Percentiles rank a stretch among this genome's conserved stretches.
Evolutionary conservation across 2,888 invertebrate genomes (phyloP).

Genomic region (Oxycera nigricornis): DNA sequence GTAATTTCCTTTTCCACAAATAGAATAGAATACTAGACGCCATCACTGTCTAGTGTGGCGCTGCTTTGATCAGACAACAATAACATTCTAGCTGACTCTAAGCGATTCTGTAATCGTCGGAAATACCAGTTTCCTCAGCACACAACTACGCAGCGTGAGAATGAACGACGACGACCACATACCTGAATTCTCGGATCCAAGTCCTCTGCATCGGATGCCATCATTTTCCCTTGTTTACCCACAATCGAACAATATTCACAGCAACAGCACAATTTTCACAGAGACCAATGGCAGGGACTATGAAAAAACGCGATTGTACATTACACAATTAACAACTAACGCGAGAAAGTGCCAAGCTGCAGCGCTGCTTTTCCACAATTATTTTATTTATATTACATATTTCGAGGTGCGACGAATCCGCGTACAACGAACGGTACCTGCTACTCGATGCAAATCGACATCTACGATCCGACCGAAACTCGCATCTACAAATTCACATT

Average conservation of each 20-base stretch:
- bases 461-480: background rate
- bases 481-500: background rate
- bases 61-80: background rate
- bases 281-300: background rate
- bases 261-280: too few species aligned
- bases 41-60: too few species aligned
- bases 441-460: background rate
- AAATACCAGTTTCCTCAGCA: background rate
- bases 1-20: too few species aligned
- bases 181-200: constrained; percentile 66
- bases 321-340: constrained; percentile 13
- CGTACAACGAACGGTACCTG: background rate
- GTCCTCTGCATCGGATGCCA: constrained; percentile 50
- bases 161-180: constrained; percentile 41
- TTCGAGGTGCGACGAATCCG: background rate
- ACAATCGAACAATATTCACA: background rate
- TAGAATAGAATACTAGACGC: too few species aligned
- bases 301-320: background rate
- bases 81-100: background rate
- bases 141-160: background rate
- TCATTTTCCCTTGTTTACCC: background rate
- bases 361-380: background rate
- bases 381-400: background rate
- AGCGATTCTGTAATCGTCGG: background rate
- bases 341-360: background rate